phyloP scores from a whole-genome alignment of 2,888 invertebrate species.

The Drosophila cyrtoloma region DNA sequence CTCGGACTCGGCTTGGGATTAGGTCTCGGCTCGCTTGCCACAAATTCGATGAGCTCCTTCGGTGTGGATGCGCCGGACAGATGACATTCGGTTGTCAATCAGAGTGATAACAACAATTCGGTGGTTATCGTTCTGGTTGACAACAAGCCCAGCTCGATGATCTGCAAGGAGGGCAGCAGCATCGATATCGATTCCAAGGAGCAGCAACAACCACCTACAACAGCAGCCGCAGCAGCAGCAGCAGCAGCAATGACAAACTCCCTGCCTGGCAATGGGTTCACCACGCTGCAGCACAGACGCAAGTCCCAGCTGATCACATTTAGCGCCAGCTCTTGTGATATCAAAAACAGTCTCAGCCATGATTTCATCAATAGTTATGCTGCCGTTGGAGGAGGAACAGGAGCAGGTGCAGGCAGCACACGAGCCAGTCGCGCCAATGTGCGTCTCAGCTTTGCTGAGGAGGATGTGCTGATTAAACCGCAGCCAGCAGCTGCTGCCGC shows the following conservation, averaged over 20 bases:
- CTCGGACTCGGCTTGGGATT: constrained; percentile 33
- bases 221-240: constrained; percentile 48
- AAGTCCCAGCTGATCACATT: constrained; percentile 84
- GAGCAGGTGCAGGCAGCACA: constrained; percentile 37
- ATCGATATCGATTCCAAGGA: constrained; percentile 65
- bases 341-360: constrained; percentile 84
- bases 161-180: constrained; percentile 82
- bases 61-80: constrained; percentile 76
- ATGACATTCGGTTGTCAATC: constrained; percentile 84
- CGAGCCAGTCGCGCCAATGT: constrained; percentile 65
- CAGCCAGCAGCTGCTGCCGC: constrained; percentile 16
- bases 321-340: constrained; percentile 84
- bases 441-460: constrained; percentile 82
- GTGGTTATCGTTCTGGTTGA: constrained; percentile 85
- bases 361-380: constrained; percentile 71
- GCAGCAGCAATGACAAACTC: constrained; percentile 54
- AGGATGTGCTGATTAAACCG: constrained; percentile 76
- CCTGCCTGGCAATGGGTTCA: constrained; percentile 70
- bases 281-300: constrained; percentile 82
- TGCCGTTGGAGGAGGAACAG: constrained; percentile 33
- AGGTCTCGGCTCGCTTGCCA: constrained; percentile 15
- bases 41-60: constrained; percentile 80
- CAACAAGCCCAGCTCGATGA: constrained; percentile 85
- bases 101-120: constrained; percentile 84
- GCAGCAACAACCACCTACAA: background rate